Conservation (phyloP, 2,113 vertebrate species). For the Furnarius figulus region DNA sequence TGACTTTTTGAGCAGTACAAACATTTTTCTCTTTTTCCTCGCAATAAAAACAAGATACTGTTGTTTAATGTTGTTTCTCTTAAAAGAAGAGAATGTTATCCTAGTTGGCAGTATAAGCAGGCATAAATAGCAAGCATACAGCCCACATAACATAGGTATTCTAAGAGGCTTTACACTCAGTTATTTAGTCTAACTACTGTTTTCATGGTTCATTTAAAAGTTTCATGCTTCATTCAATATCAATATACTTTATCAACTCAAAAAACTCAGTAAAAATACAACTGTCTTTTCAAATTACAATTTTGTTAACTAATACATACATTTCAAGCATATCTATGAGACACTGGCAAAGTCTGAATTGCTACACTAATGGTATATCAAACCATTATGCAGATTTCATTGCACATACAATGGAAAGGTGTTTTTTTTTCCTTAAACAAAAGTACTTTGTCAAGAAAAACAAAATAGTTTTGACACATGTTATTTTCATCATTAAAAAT, state of each 20-base stretch:
- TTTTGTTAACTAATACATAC: slow-evolving; percentile 72
- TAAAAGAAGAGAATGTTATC: slow-evolving; percentile 34
- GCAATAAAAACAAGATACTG: neutral
- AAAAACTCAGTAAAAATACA: slow-evolving; percentile 64
- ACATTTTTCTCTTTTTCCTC: slow-evolving; percentile 21
- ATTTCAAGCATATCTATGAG: slow-evolving; percentile 66
- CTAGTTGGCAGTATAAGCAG: slow-evolving; percentile 61
- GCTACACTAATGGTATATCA: neutral
- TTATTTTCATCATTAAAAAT: slow-evolving; percentile 15
- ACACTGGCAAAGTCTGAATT: slow-evolving; percentile 34
- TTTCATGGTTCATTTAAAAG: slow-evolving; percentile 78
- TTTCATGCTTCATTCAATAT: slow-evolving; percentile 84
- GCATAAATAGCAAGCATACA: slow-evolving; percentile 68
- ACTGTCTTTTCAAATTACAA: slow-evolving; percentile 60
- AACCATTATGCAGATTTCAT: slow-evolving; percentile 50
- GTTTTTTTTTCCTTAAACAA: neutral
- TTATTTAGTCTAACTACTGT: slow-evolving; percentile 84
- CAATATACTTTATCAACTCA: slow-evolving; percentile 74
- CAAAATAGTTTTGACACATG: slow-evolving; percentile 2
- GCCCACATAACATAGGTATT: slow-evolving; percentile 61
- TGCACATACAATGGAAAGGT: neutral
- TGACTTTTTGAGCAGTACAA: slow-evolving; percentile 34
- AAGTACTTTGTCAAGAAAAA: neutral
- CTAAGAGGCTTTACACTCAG: slow-evolving; percentile 78
- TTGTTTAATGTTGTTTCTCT: slow-evolving; percentile 13